A percentile compares a stretch with the other conserved stretches of the same genome.
phyloP scores from a whole-genome alignment of 2,113 vertebrate species.

The Prochilodus magdalenae region DNA sequence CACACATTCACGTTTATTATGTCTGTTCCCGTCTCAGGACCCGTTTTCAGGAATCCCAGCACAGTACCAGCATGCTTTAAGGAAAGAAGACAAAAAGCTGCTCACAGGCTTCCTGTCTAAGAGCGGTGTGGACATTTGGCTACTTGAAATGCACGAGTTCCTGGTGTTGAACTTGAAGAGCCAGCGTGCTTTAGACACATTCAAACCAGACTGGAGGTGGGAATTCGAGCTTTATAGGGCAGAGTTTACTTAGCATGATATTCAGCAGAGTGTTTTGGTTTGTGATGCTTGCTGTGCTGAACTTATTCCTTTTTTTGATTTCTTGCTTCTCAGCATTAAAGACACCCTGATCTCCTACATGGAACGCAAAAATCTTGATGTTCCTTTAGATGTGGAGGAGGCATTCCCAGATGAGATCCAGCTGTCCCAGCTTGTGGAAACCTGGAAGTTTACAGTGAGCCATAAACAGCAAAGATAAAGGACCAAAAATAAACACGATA shows the following conservation, averaged over 20 bases:
- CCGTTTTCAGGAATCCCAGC: slow-evolving; percentile 80
- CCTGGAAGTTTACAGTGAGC: slow-evolving; percentile 81
- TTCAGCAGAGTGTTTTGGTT: background rate
- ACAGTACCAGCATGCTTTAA: slow-evolving; percentile 76
- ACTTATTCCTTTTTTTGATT: background rate
- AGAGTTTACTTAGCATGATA: background rate
- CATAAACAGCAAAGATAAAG: slow-evolving; percentile 74
- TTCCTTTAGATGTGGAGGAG: slow-evolving; percentile 72
- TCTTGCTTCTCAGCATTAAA: slow-evolving; percentile 78
- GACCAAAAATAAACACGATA: slow-evolving; percentile 50
- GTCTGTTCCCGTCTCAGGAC: slow-evolving; percentile 74
- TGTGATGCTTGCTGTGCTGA: background rate
- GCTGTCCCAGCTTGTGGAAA: slow-evolving; percentile 74
- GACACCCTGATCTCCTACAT: slow-evolving; percentile 78
- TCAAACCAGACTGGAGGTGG: slow-evolving; percentile 82
- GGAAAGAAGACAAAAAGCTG: slow-evolving; percentile 61
- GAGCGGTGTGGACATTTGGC: slow-evolving; percentile 78
- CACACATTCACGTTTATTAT: background rate
- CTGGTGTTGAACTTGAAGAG: slow-evolving; percentile 81
- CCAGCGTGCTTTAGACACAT: slow-evolving; percentile 61
- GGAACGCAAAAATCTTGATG: slow-evolving; percentile 75
- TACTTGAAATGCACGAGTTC: slow-evolving; percentile 91
- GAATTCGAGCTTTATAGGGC: background rate
- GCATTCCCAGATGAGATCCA: slow-evolving; percentile 81
- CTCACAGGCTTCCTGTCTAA: slow-evolving; percentile 81